These are phyloP conservation scores for Pithys albifrons DNA, from an alignment of 2,113 vertebrate genomes.

Conservation along the genomic window DNA sequence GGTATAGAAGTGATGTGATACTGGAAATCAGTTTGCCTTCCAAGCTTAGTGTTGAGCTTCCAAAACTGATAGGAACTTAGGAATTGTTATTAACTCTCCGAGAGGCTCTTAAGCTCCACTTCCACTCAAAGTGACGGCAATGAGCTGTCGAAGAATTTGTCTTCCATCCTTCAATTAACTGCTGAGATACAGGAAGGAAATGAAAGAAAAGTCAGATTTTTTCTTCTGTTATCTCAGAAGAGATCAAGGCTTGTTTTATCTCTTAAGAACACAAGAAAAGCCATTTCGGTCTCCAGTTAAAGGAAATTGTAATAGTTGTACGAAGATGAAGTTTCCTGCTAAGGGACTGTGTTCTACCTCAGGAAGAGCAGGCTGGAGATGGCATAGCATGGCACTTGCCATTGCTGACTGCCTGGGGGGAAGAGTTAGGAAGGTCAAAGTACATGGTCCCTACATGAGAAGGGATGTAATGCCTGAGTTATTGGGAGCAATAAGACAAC, in stretches of 20 bases:
- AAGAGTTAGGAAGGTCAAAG: neutral
- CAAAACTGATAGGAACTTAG: neutral
- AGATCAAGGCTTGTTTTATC: neutral
- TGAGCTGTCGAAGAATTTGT: neutral
- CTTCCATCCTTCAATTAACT: neutral
- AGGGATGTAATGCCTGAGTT: neutral
- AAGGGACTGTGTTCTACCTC: neutral
- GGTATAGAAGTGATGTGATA: neutral
- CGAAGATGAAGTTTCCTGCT: neutral
- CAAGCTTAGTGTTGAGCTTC: neutral
- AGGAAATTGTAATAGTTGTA: neutral
- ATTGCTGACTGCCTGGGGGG: neutral
- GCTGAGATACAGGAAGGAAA: neutral
- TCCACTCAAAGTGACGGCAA: neutral
- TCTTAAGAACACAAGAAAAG: neutral
- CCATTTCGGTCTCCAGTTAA: neutral
- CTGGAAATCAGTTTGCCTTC: neutral
- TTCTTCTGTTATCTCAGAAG: neutral
- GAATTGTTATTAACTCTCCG: neutral
- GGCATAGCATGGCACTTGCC: neutral
- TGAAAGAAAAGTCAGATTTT: neutral
- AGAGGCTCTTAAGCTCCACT: neutral
- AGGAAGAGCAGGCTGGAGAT: neutral
- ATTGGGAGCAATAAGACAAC: neutral
- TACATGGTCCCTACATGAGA: fast-evolving